These are phyloP conservation scores for Drosophila colorata DNA, from an alignment of 2,888 invertebrate genomes.

Conservation along the genomic window DNA sequence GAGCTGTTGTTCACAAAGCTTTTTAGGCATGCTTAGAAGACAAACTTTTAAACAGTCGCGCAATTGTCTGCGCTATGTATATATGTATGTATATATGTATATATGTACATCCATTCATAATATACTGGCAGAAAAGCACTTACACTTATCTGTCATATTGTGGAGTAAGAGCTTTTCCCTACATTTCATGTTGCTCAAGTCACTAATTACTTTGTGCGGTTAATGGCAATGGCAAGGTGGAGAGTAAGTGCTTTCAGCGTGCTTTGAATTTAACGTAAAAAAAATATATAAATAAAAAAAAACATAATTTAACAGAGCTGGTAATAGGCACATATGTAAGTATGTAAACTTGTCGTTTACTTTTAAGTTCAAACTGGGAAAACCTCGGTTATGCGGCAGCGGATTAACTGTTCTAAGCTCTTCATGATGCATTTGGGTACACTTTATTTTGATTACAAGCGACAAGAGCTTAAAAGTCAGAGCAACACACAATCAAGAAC, in stretches of 20 bases:
- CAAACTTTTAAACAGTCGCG: slow-evolving; percentile 28
- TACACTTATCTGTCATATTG: slow-evolving; percentile 35
- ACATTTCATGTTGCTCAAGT: slow-evolving; percentile 42
- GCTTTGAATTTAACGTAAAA: slow-evolving; percentile 32
- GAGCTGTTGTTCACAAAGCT: slow-evolving; percentile 33
- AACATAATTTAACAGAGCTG: slow-evolving; percentile 16
- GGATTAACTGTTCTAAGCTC: slow-evolving; percentile 10
- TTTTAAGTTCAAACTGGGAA: slow-evolving; percentile 14
- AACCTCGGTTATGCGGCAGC: not conserved
- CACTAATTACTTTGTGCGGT: slow-evolving; percentile 73
- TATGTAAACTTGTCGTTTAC: slow-evolving; percentile 31
- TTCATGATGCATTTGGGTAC: not conserved
- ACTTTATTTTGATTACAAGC: slow-evolving; percentile 1
- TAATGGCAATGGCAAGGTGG: slow-evolving; percentile 30
- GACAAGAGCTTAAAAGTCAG: slow-evolving; percentile 6
- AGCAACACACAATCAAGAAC: slow-evolving; percentile 28
- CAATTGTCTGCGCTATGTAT: slow-evolving; percentile 25
- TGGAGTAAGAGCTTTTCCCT: slow-evolving; percentile 11
- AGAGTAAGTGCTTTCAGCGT: slow-evolving; percentile 67
- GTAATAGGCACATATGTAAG: not conserved
- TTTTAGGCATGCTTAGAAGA: slow-evolving; percentile 8
- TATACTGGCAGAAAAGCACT: slow-evolving; percentile 38
- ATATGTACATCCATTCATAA: not conserved
- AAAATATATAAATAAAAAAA: slow-evolving; percentile 7
- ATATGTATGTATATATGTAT: not conserved